Conservation (phyloP, 1,140 invertebrate species). For the Calephelis virginiensis region DNA sequence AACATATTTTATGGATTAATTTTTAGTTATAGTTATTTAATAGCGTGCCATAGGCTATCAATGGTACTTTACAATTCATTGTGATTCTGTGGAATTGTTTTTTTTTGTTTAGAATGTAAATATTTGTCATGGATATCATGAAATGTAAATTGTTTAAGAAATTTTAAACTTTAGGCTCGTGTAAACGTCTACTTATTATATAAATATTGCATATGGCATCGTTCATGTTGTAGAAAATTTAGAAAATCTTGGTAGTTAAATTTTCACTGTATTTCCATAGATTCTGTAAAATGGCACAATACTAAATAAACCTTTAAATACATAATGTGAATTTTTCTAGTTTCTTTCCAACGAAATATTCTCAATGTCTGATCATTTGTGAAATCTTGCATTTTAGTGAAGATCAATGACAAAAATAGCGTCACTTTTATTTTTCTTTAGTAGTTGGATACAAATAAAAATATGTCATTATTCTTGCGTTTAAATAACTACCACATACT, state of each 20-base stretch:
- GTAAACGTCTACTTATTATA: slow-evolving; percentile 60
- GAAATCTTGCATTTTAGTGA: background rate
- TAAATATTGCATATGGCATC: slow-evolving; percentile 62
- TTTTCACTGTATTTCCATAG: slow-evolving; percentile 46
- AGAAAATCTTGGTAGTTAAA: slow-evolving; percentile 58
- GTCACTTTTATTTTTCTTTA: too few relatives aligned
- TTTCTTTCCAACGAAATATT: background rate
- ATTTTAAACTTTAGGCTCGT: slow-evolving; percentile 50
- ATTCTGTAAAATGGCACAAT: slow-evolving; percentile 25
- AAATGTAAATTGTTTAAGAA: slow-evolving; percentile 63
- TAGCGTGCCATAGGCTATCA: slow-evolving; percentile 46
- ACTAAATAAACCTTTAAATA: slow-evolving; percentile 22
- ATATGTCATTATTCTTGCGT: too few relatives aligned
- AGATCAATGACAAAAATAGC: slow-evolving; percentile 8
- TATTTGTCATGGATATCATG: slow-evolving; percentile 59
- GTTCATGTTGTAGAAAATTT: slow-evolving; percentile 73
- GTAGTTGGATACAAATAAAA: too few relatives aligned
- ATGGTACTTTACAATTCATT: slow-evolving; percentile 43
- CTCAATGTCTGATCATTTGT: background rate
- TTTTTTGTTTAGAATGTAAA: slow-evolving; percentile 51
- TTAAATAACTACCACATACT: too few relatives aligned
- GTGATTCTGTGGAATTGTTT: slow-evolving; percentile 53
- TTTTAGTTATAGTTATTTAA: slow-evolving; percentile 29
- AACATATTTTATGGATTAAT: slow-evolving; percentile 37
- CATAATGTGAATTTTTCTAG: slow-evolving; percentile 5